Evolutionary conservation across 2,797 vertebrate species (phyloP).

Genomic region (Scleropages formosus): DNA sequence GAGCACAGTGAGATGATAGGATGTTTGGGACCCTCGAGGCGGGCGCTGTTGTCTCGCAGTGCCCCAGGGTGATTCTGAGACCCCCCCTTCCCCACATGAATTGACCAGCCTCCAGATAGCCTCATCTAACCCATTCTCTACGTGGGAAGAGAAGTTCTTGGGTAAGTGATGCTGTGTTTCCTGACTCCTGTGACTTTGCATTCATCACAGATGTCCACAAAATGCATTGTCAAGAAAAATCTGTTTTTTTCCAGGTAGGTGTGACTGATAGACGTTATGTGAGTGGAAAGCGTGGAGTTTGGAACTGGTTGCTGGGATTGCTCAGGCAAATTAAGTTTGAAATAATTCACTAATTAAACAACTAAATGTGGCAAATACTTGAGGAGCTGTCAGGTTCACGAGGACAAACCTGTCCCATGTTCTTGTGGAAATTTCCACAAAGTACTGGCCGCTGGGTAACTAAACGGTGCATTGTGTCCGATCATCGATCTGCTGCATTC

Average conservation of each 20-base stretch:
- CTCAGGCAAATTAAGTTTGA: constrained; percentile 25
- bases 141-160: background rate
- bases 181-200: constrained; percentile 22
- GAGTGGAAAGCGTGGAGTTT: constrained; percentile 5
- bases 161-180: constrained; percentile 22
- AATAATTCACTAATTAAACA: no score
- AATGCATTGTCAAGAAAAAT: constrained; percentile 35
- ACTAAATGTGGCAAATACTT: no score
- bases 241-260: constrained; percentile 27
- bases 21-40: constrained; percentile 35
- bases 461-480: constrained; percentile 47
- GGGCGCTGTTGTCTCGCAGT: background rate
- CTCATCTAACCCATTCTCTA: background rate
- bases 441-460: constrained; percentile 42
- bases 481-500: constrained; percentile 20
- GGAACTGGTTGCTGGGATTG: constrained; percentile 18
- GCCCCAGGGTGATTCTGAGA: background rate
- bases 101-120: background rate
- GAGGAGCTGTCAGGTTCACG: constrained; percentile 15
- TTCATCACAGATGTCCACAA: constrained; percentile 28
- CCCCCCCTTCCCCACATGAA: background rate
- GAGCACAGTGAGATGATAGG: constrained; percentile 46
- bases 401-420: background rate
- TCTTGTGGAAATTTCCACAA: constrained; percentile 36
- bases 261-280: constrained; percentile 1